Conservation (phyloP, 2,888 invertebrate genomes). For the Chrysotoxum bicinctum region DNA sequence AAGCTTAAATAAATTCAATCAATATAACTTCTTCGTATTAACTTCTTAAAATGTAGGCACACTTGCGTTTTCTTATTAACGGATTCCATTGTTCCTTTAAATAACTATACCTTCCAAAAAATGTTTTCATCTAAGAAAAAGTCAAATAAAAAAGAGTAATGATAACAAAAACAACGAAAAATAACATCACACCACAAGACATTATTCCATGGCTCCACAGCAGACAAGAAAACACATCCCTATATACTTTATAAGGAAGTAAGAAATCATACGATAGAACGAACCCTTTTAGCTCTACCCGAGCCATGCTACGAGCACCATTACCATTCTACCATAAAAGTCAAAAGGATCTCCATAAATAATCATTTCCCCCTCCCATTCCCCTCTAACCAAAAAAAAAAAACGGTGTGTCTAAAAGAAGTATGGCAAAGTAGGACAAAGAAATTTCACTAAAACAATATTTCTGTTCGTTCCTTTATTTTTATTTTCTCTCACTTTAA, state of each 20-base stretch:
- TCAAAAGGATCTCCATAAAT: conserved; percentile 63
- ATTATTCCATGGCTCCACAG: not conserved
- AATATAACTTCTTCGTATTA: too few relatives aligned
- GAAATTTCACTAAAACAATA: conserved; percentile 18
- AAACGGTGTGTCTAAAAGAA: not conserved
- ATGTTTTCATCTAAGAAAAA: not conserved
- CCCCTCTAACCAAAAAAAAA: too few relatives aligned
- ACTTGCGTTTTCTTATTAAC: too few relatives aligned
- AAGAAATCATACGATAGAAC: conserved; percentile 44
- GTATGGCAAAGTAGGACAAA: conserved; percentile 12
- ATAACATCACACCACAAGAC: not conserved
- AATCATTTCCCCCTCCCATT: conserved; percentile 39
- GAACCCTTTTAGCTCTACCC: conserved; percentile 41
- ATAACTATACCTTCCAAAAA: not conserved
- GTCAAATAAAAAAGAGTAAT: not conserved
- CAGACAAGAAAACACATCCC: not conserved
- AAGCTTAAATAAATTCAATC: too few relatives aligned
- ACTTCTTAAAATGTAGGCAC: not conserved
- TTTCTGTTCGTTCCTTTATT: conserved; percentile 18
- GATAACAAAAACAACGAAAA: not conserved
- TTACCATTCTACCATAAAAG: conserved; percentile 19
- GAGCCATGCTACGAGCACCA: not conserved
- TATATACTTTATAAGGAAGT: conserved; percentile 6
- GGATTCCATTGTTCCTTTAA: too few relatives aligned
- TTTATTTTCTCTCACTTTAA: conserved; percentile 41